Evolutionary conservation across 1,140 invertebrate species (phyloP), one percentile per base, ranked within the genome.

Genomic region (Lasaia peninsularis): DNA sequence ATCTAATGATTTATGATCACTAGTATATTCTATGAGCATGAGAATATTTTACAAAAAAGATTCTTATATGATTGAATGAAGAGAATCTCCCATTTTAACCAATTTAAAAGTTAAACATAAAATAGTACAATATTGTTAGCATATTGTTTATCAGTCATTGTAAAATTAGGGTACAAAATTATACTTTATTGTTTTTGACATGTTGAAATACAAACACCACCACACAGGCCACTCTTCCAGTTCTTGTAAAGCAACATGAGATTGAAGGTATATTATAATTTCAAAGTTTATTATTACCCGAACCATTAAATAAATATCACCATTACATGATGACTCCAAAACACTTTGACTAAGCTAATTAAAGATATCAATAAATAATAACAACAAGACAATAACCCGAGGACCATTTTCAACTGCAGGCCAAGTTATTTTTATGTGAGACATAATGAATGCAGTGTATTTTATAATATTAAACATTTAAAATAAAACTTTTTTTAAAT

Each of bases 261-360:
- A 87, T 86, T 86, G 84, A 83, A 84, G 80, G 77, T 87, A 87
- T 73, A 85, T 71, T 56, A 62, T 71, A 77, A 78, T 32, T 74
- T 78, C 76, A 79, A 69, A 75, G 68, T 69, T 71, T 53, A 56
- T 83, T 76, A 83, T 75, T 74, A 82, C 73, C 73, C 75, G 68
- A 76, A 65, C 61, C 66, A 54, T 67, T 72, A 68, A 37, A 62
- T 48, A 49, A 37, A 55, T 60, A 58, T 50, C 59, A 82, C 75
- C 80, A 86, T 86, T 73, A 73, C 35, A 82, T 86, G 80, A 71
- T 73, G 48, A 63, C 54, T 67, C 64, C 63, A 64, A 60, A 66
- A 62, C 58, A 59, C 62, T 65, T 69, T 65, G 40, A 54, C 61
- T 71, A 72, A 21, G 56, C 65, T 72, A 75, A 75, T 67, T 79